Conservation (phyloP, 2,113 vertebrate genomes). For the Oplegnathus fasciatus region DNA sequence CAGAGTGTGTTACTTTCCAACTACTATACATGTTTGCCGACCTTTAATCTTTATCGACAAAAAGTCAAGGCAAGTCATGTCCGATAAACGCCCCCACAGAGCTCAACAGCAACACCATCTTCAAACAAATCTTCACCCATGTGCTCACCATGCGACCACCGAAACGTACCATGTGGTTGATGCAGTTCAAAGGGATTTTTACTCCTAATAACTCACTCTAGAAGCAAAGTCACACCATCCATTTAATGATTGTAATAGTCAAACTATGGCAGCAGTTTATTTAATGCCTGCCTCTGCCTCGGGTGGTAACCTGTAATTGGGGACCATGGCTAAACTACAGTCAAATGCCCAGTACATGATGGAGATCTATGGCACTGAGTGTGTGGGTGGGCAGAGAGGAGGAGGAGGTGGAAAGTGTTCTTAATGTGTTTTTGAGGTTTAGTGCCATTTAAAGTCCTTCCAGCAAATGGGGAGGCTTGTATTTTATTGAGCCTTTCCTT, state of each 20-base stretch:
- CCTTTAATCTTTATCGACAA: constrained; percentile 36
- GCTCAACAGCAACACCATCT: constrained; percentile 20
- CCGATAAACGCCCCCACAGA: constrained; percentile 40
- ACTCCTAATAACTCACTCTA: constrained; percentile 44
- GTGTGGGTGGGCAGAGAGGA: constrained; percentile 48
- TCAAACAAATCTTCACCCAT: constrained; percentile 49
- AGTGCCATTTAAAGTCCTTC: constrained; percentile 51
- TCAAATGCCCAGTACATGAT: constrained; percentile 44
- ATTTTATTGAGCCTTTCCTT: constrained; percentile 42
- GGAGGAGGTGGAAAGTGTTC: constrained; percentile 32
- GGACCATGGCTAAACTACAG: constrained; percentile 56
- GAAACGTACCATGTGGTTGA: constrained; percentile 39
- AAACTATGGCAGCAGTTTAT: constrained; percentile 62
- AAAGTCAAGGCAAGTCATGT: background rate
- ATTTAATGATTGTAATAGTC: constrained; percentile 65
- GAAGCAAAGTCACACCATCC: constrained; percentile 60
- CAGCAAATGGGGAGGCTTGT: constrained; percentile 31
- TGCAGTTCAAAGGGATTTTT: constrained; percentile 61
- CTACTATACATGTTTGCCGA: background rate
- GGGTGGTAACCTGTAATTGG: constrained; percentile 64
- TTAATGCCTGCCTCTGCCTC: constrained; percentile 58
- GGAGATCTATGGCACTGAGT: constrained; percentile 34
- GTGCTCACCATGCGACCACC: constrained; percentile 55
- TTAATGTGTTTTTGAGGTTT: constrained; percentile 65
- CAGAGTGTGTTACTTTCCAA: background rate